Conservation (phyloP, 2,797 vertebrate species). For the Silurus lanzhouensis region DNA sequence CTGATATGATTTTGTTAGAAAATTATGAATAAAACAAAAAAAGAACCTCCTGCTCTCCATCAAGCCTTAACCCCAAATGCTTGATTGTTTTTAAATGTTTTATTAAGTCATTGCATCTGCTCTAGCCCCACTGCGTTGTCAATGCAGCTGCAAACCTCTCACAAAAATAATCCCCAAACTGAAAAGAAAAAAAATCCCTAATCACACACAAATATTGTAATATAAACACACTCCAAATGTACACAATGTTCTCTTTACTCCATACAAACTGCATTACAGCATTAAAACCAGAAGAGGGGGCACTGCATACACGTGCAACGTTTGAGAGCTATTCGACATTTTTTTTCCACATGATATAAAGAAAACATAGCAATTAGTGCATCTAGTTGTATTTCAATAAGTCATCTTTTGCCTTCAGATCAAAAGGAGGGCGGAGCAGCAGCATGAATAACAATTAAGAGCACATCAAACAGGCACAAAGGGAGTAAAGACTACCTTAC, state of each 20-base stretch:
- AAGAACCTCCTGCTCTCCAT: background rate
- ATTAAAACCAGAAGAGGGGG: conserved; percentile 12
- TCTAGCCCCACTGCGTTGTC: background rate
- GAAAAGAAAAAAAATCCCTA: background rate
- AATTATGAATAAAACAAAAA: background rate
- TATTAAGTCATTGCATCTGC: background rate
- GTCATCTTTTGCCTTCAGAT: conserved; percentile 7
- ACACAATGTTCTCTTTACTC: background rate
- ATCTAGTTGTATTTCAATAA: background rate
- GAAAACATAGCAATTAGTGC: background rate
- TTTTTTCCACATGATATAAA: background rate
- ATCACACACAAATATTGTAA: background rate
- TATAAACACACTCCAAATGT: background rate
- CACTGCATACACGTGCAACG: background rate
- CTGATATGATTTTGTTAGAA: background rate
- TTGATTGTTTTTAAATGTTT: background rate
- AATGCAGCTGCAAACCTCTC: background rate
- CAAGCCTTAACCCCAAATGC: background rate
- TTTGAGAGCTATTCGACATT: background rate
- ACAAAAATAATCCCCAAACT: background rate
- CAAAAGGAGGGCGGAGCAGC: conserved; percentile 4
- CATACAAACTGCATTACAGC: background rate
- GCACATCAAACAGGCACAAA: conserved; percentile 23
- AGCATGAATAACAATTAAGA: background rate
- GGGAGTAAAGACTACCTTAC: conserved; percentile 5